Evolutionary conservation across 2,113 vertebrate genomes (phyloP).

Genomic region (Cyprinus carpio): DNA sequence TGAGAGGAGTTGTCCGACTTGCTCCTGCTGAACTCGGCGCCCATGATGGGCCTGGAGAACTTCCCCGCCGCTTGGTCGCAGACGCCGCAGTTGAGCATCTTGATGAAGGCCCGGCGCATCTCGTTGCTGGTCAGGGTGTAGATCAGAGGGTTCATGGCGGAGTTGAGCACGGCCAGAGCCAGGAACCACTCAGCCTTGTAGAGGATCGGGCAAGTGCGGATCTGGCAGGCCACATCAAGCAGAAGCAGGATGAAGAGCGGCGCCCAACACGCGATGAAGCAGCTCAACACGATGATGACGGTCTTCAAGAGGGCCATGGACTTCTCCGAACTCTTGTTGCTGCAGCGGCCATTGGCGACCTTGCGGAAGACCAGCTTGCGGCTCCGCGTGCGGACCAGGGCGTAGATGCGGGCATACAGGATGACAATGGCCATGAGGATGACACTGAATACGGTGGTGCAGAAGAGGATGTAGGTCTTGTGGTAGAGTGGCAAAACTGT

Average conservation of each 20-base stretch:
- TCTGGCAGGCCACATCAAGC: slow-evolving; percentile 91
- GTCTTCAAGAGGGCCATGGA: slow-evolving; percentile 95
- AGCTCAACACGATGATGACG: slow-evolving; percentile 95
- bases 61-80: slow-evolving; percentile 78
- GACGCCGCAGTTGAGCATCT: slow-evolving; percentile 85
- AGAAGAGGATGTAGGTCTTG: slow-evolving; percentile 98
- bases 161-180: slow-evolving; percentile 94
- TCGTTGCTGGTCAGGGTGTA: slow-evolving; percentile 97
- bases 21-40: slow-evolving; percentile 93
- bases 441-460: slow-evolving; percentile 92
- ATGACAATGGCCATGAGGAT: slow-evolving; percentile 92
- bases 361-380: slow-evolving; percentile 91
- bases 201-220: slow-evolving; percentile 84
- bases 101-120: slow-evolving; percentile 93
- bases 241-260: slow-evolving; percentile 96
- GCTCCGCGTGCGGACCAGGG: slow-evolving; percentile 89
- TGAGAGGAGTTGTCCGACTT: slow-evolving; percentile 96
- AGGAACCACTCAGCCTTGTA: slow-evolving; percentile 94
- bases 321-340: slow-evolving; percentile 90
- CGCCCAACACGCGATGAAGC: slow-evolving; percentile 96
- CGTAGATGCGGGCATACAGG: slow-evolving; percentile 94
- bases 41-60: slow-evolving; percentile 84
- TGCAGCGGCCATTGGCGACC: slow-evolving; percentile 80
- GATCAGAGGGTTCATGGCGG: slow-evolving; percentile 95
- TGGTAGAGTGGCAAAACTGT: slow-evolving; percentile 96